Evolutionary conservation across 2,888 invertebrate genomes (phyloP).

Genomic region (Diaperis boleti): DNA sequence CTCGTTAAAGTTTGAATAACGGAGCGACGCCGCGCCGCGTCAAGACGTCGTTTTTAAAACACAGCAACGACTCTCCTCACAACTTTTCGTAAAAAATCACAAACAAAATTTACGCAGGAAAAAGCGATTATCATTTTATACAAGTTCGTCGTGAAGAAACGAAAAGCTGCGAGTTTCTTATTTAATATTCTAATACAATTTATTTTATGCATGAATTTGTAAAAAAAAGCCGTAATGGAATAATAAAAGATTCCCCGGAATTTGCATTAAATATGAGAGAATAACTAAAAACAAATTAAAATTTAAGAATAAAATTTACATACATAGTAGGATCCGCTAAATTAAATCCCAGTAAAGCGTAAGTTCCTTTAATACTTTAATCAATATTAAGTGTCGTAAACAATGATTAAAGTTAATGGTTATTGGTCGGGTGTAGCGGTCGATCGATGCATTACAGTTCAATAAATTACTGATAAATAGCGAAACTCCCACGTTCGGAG

Average conservation of each 20-base stretch:
- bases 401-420: slow-evolving; percentile 58
- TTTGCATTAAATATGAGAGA: slow-evolving; percentile 55
- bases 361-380: slow-evolving; percentile 56
- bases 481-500: slow-evolving; percentile 50
- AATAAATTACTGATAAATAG: slow-evolving; percentile 54
- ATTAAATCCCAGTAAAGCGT: slow-evolving; percentile 56
- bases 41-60: too few relatives aligned
- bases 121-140: slow-evolving; percentile 40
- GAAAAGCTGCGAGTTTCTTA: slow-evolving; percentile 46
- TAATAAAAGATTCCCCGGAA: slow-evolving; percentile 49
- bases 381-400: slow-evolving; percentile 59
- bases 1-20: too few relatives aligned
- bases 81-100: slow-evolving; percentile 15
- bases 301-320: slow-evolving; percentile 62
- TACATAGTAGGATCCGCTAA: slow-evolving; percentile 58
- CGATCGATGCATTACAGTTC: slow-evolving; percentile 52
- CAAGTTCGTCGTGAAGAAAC: slow-evolving; percentile 43
- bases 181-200: slow-evolving; percentile 51
- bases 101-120: slow-evolving; percentile 37
- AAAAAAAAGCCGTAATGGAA: slow-evolving; percentile 48
- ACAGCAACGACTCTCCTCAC: too few relatives aligned
- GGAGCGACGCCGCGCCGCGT: too few relatives aligned
- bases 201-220: slow-evolving; percentile 50
- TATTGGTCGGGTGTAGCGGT: slow-evolving; percentile 53
- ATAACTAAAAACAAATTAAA: slow-evolving; percentile 58